Percentiles rank a stretch among this genome's conserved stretches.
Conservation (phyloP, 1,140 invertebrate genomes). For the Ceratina calcarata region DNA sequence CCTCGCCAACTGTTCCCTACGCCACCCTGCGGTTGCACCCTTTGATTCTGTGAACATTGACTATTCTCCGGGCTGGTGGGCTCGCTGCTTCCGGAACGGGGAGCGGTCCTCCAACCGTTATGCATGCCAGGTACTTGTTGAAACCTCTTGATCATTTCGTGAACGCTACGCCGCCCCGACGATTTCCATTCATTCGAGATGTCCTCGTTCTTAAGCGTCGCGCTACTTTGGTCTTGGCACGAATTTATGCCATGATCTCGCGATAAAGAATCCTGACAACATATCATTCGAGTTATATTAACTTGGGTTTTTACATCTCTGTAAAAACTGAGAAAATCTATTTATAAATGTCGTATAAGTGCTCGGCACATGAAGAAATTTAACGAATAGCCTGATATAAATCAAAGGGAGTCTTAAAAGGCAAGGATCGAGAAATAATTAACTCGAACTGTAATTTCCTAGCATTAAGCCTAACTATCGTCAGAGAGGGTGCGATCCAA, state of each 20-base stretch:
- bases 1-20: slow-evolving; percentile 63
- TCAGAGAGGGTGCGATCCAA: neutral
- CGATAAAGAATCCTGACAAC: slow-evolving; percentile 51
- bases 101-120: slow-evolving; percentile 64
- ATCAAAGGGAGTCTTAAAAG: neutral
- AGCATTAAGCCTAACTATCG: neutral
- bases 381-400: neutral
- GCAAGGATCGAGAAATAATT: neutral
- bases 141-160: slow-evolving; percentile 76
- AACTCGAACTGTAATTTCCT: neutral
- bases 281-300: neutral
- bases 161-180: slow-evolving; percentile 69
- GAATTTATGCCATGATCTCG: slow-evolving; percentile 58
- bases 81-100: slow-evolving; percentile 66
- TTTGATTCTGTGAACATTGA: slow-evolving; percentile 67
- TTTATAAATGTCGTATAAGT: no score
- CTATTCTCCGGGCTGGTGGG: slow-evolving; percentile 65
- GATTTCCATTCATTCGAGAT: slow-evolving; percentile 64
- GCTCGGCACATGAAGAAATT: no score
- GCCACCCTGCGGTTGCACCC: slow-evolving; percentile 67
- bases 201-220: slow-evolving; percentile 58
- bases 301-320: neutral
- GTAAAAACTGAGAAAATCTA: no score
- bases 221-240: slow-evolving; percentile 55
- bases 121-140: slow-evolving; percentile 74